Evolutionary conservation across 2,113 vertebrate species (phyloP).

Genomic region (Scopus umbretta): DNA sequence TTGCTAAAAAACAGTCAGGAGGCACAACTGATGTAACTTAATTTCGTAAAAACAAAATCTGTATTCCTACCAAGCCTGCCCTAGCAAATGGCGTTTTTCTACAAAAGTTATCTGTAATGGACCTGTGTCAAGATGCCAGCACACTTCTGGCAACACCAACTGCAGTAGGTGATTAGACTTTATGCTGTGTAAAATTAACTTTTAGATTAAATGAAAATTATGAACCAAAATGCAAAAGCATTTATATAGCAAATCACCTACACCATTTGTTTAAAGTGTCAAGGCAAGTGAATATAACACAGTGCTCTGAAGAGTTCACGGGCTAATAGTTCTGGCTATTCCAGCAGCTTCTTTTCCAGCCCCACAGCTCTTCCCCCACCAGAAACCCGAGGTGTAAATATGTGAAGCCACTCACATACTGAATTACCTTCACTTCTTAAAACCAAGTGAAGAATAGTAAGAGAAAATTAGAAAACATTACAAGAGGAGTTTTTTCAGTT

Average conservation of each 20-base stretch:
- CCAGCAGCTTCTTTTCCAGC: not conserved
- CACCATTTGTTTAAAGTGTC: not conserved
- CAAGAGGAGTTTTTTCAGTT: too few species aligned
- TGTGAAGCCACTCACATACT: not conserved
- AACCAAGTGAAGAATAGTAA: not conserved
- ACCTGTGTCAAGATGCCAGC: not conserved
- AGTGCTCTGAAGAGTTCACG: not conserved
- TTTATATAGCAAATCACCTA: not conserved
- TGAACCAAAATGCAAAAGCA: not conserved
- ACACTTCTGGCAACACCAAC: not conserved
- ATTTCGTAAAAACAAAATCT: not conserved
- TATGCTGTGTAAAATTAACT: conserved; percentile 62
- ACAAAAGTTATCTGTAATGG: not conserved
- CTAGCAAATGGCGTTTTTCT: not conserved
- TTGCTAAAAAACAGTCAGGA: not conserved
- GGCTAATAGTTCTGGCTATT: not conserved
- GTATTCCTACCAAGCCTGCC: not conserved
- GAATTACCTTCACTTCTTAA: not conserved
- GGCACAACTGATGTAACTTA: not conserved
- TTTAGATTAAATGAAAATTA: conserved; percentile 36
- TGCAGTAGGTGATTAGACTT: conserved; percentile 34
- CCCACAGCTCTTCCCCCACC: not conserved
- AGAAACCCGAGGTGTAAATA: fast-evolving
- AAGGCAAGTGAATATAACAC: not conserved
- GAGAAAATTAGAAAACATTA: not conserved